Percentiles rank a stretch among this genome's conserved stretches.
Evolutionary conservation across 1,140 invertebrate species (phyloP).

Genomic region (Lutraria rhynchaena): DNA sequence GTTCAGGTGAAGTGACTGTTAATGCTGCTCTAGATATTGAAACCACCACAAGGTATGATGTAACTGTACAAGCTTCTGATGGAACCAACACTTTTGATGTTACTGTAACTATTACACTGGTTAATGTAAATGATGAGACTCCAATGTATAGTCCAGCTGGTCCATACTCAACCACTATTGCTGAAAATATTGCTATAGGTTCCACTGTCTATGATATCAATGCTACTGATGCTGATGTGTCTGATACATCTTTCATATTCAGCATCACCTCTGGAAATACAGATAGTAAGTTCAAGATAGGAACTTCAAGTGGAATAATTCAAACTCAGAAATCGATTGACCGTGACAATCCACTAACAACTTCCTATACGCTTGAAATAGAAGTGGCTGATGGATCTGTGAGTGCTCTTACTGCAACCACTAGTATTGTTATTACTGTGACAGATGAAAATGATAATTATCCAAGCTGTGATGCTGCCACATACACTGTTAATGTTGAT

Average conservation of each 20-base stretch:
- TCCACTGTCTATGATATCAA: constrained; percentile 85
- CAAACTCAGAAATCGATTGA: constrained; percentile 58
- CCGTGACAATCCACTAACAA: constrained; percentile 48
- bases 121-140: constrained; percentile 56
- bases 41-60: constrained; percentile 18
- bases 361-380: constrained; percentile 90
- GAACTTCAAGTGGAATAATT: constrained; percentile 53
- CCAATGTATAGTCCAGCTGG: constrained; percentile 46
- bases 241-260: constrained; percentile 44
- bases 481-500: constrained; percentile 62
- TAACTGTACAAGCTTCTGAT: constrained; percentile 46
- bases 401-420: constrained; percentile 76
- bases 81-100: constrained; percentile 44
- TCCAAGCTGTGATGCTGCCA: constrained; percentile 59
- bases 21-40: constrained; percentile 43
- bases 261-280: constrained; percentile 48
- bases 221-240: constrained; percentile 94
- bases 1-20: constrained; percentile 55
- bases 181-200: constrained; percentile 39
- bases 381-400: constrained; percentile 92
- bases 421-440: constrained; percentile 60
- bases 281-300: constrained; percentile 49
- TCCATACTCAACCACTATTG: constrained; percentile 46
- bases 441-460: constrained; percentile 65
- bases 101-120: constrained; percentile 61